Evolutionary conservation across 35 echinoderm and acorn worm genomes (phyloP).

Genomic region (Heliocidaris erythrogramma): DNA sequence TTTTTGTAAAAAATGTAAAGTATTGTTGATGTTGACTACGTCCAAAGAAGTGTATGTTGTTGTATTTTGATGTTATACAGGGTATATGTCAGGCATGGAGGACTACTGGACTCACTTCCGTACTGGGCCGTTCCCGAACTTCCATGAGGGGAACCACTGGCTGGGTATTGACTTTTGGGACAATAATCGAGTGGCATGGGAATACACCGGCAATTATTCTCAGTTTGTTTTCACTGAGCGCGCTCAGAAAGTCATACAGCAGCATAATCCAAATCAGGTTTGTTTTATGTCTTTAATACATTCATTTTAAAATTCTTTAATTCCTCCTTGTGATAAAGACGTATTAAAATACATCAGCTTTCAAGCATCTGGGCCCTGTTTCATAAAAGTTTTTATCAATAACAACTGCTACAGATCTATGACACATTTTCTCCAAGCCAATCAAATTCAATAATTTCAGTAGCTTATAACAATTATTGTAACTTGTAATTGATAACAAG

Average conservation of each 20-base stretch:
- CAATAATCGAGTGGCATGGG: conserved; percentile 61
- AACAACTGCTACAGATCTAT: no score
- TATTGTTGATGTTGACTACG: no score
- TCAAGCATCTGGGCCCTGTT: no score
- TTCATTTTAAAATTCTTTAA: background rate
- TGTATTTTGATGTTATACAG: background rate
- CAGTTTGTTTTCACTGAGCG: conserved; percentile 67
- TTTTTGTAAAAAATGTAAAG: no score
- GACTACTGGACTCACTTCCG: conserved; percentile 80
- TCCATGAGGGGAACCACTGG: conserved; percentile 60
- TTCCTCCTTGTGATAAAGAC: no score
- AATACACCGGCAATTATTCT: conserved; percentile 72
- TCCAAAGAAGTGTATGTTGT: no score
- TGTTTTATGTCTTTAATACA: background rate
- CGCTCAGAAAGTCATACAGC: conserved; percentile 57
- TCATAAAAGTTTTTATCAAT: no score
- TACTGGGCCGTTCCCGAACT: conserved; percentile 51
- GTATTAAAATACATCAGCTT: no score
- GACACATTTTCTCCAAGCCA: no score
- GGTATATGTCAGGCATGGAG: conserved; percentile 58
- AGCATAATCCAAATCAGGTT: conserved; percentile 62
- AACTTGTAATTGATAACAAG: no score
- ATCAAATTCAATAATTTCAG: no score
- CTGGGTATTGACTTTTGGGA: conserved; percentile 73
- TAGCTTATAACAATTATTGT: no score